Evolutionary conservation across 37 sponge, comb jelly and placozoan genomes (phyloP), one percentile per base, ranked within the genome.

Genomic region (Ephydatia muelleri): DNA sequence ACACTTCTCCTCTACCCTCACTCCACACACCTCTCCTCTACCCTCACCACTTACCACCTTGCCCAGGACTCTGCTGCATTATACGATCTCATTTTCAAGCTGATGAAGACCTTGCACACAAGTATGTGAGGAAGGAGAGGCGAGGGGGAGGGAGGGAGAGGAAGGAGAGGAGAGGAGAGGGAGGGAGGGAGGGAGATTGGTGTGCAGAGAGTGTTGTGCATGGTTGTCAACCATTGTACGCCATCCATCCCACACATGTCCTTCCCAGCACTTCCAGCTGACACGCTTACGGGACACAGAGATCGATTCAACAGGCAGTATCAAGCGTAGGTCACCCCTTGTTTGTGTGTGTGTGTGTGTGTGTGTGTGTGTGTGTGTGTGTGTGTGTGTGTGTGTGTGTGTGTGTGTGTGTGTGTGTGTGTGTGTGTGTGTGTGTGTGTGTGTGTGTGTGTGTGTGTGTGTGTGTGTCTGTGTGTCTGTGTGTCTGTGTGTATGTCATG

Each of bases 261-360:
- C 27, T 22, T 26, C 40, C 34, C 37, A 95, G 96, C 86, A 79
- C 86, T 97, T 6, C 95, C 95, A n/a, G 88, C 84, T 32, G 97
- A 97, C 1, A 85, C 89, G 0, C 89, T 97, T 0, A 28, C 83
- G 2, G 97, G 97, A 65, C 97, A 97, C 85, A 92, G 97, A 78
- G 93, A 94, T 12, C 70, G 97, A 5, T 97, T 95, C 72, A 88
- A 87, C 84, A 80, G 93, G 68, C 97, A 97, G 49, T 97, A 90
- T 75, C 75, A 68, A 69, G 97, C 90, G 94, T 93, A 83, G 81
- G 94, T 49, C n/a, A 23, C 28, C 37, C 68, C 65, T 3, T 69
- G 21, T 79, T 14, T 70, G 72, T n/a, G 16, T 27, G 28, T 6
- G 12, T 32, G 34, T 35, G 38, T 74, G 35, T 28, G 3, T 9